phyloP scores from a whole-genome alignment of 2,797 vertebrate species.

The Cacajao melanocephalus region DNA sequence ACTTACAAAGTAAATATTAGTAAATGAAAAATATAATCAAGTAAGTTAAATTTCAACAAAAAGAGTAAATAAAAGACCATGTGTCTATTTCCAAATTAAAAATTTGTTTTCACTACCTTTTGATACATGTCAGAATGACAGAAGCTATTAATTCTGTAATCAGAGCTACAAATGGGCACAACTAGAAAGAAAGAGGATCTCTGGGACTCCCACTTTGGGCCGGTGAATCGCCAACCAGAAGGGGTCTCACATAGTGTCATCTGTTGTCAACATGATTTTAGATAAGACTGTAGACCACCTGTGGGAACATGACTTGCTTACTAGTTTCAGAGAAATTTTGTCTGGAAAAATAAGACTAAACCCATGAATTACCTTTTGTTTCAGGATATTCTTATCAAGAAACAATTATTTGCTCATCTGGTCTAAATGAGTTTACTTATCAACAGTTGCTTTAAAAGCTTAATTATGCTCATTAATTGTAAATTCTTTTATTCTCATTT shows the following conservation, averaged over 20 bases:
- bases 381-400: neutral
- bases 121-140: neutral
- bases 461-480: neutral
- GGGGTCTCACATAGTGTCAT: neutral
- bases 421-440: neutral
- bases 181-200: neutral
- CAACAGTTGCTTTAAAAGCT: neutral
- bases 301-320: neutral
- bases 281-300: neutral
- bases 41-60: neutral
- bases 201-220: neutral
- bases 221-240: neutral
- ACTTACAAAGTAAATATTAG: neutral
- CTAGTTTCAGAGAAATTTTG: neutral
- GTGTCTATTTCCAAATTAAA: neutral
- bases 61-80: neutral
- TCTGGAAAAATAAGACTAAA: neutral
- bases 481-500: neutral
- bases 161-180: neutral
- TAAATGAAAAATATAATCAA: neutral
- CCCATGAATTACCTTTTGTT: neutral
- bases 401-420: neutral
- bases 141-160: neutral
- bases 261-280: neutral
- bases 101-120: neutral